phyloP scores from a whole-genome alignment of 2,888 invertebrate species.

The Melipona beecheii region DNA sequence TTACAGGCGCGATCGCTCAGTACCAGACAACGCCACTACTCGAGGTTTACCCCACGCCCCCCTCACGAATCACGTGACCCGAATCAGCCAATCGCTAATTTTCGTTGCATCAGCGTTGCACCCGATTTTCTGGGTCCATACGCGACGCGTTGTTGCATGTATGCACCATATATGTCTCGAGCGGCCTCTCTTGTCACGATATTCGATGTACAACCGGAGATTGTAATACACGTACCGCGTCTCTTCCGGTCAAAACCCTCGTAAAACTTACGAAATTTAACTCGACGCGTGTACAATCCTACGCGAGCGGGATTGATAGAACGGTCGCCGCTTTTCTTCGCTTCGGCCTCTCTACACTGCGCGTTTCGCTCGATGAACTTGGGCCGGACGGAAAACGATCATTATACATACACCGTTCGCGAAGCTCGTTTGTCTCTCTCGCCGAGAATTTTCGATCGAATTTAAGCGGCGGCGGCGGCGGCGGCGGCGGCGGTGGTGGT shows the following conservation, averaged over 20 bases:
- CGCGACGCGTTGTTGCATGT: neutral
- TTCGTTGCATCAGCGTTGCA: too few relatives aligned
- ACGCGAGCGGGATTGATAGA: constrained; percentile 50
- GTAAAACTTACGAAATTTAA: constrained; percentile 62
- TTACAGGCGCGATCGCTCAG: too few relatives aligned
- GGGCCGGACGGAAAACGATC: neutral
- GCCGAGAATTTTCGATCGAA: constrained; percentile 17
- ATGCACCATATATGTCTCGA: neutral
- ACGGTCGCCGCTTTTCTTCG: neutral
- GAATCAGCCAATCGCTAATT: too few relatives aligned
- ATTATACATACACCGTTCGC: constrained; percentile 13
- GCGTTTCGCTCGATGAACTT: neutral
- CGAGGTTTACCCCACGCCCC: too few relatives aligned
- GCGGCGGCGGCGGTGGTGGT: neutral
- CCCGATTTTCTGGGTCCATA: too few relatives aligned
- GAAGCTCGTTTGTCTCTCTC: neutral
- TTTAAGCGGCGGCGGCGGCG: neutral
- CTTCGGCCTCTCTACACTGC: neutral
- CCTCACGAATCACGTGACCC: too few relatives aligned
- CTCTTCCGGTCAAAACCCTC: constrained; percentile 59
- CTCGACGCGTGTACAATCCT: constrained; percentile 48
- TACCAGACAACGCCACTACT: too few relatives aligned
- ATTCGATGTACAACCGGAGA: constrained; percentile 70
- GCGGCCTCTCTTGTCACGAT: constrained; percentile 68
- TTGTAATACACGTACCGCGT: constrained; percentile 68